Conservation (phyloP, 2,888 invertebrate genomes). For the Augochlorella aurata region DNA sequence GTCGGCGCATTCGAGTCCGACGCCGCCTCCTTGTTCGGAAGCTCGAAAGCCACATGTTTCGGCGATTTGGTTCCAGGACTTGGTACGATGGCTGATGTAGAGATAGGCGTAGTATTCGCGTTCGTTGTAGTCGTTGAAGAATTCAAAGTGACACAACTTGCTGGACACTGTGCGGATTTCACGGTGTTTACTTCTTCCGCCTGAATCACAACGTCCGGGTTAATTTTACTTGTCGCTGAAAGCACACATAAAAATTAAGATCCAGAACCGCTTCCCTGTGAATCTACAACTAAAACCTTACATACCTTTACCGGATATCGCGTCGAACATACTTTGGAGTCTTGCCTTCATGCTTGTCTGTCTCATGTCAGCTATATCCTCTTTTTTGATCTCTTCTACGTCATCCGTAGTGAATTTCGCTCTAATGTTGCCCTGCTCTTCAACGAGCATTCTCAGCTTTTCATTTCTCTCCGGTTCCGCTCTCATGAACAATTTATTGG, state of each 20-base stretch:
- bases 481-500: conserved; percentile 79
- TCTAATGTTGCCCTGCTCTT: conserved; percentile 74
- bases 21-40: conserved; percentile 53
- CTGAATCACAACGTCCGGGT: conserved; percentile 79
- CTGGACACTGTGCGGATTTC: conserved; percentile 42
- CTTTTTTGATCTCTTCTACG: conserved; percentile 78
- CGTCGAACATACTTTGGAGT: conserved; percentile 80
- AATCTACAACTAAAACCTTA: not conserved
- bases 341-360: conserved; percentile 78
- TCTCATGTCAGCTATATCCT: conserved; percentile 79
- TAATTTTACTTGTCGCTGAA: conserved; percentile 74
- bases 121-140: conserved; percentile 76
- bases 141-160: conserved; percentile 66
- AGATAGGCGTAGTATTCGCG: conserved; percentile 77
- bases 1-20: not conserved
- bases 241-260: conserved; percentile 25
- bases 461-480: conserved; percentile 77
- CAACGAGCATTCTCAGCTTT: conserved; percentile 74
- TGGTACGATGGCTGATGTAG: conserved; percentile 75
- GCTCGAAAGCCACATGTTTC: conserved; percentile 75
- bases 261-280: not conserved
- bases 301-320: conserved; percentile 79
- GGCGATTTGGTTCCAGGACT: conserved; percentile 66
- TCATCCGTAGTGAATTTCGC: conserved; percentile 74
- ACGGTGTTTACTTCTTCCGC: conserved; percentile 73